phyloP scores from a whole-genome alignment of 2,888 invertebrate genomes.

The Folsomia candida region DNA sequence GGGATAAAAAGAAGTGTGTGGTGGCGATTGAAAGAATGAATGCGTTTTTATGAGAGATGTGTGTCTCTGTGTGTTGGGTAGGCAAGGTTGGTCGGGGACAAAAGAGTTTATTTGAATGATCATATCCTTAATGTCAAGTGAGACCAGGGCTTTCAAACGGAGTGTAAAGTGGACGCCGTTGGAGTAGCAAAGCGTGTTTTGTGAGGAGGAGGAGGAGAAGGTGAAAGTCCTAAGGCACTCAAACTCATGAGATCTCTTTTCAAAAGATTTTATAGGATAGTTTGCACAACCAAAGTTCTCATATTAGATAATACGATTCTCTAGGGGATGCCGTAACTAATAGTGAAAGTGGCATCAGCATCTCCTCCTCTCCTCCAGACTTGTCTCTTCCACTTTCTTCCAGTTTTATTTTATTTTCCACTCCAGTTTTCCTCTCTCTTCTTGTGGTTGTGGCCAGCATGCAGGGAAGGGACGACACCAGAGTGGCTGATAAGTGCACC shows the following conservation, averaged over 20 bases:
- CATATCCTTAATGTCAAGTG: slow-evolving; percentile 6
- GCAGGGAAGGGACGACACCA: background rate
- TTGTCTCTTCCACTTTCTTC: background rate
- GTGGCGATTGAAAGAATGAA: background rate
- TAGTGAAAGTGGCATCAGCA: slow-evolving; percentile 7
- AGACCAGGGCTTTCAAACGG: slow-evolving; percentile 3
- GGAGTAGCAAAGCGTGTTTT: slow-evolving; percentile 6
- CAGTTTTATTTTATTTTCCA: background rate
- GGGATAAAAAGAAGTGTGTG: background rate
- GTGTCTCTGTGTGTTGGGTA: background rate
- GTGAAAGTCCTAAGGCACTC: slow-evolving; percentile 20
- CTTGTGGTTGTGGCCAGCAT: background rate
- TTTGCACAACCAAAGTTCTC: slow-evolving; percentile 23
- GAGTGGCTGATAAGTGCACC: too few relatives aligned
- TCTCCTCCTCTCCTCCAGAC: background rate
- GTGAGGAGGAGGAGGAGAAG: slow-evolving; percentile 2
- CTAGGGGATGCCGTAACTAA: slow-evolving; percentile 12
- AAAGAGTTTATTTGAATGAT: slow-evolving; percentile 8
- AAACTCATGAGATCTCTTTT: slow-evolving; percentile 23
- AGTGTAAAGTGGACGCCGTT: background rate
- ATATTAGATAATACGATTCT: slow-evolving; percentile 21
- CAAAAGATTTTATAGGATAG: slow-evolving; percentile 13
- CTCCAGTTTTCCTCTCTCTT: background rate
- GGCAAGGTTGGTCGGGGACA: background rate
- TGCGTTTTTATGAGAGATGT: background rate